These are phyloP conservation scores for Varanus salvator DNA, from an alignment of 2,113 vertebrate genomes.

Conservation along the genomic window DNA sequence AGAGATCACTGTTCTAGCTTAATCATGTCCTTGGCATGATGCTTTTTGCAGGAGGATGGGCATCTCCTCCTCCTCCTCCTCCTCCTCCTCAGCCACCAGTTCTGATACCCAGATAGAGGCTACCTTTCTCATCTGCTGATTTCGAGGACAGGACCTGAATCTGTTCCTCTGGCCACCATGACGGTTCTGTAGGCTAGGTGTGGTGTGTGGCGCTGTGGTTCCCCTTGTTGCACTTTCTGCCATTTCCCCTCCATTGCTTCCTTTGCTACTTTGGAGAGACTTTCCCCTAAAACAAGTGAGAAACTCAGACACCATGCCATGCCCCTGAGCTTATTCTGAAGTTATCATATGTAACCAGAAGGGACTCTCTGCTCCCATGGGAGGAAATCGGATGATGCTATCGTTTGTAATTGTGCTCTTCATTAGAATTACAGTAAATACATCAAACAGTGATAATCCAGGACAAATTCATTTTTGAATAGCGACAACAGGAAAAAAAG, in stretches of 20 bases:
- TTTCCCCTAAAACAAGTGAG: background rate
- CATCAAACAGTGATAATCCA: conserved; percentile 8
- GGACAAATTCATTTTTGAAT: conserved; percentile 7
- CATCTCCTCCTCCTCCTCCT: too few species aligned
- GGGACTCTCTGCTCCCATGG: background rate
- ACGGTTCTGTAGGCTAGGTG: background rate
- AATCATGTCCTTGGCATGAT: background rate
- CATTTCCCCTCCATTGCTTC: background rate
- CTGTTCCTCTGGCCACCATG: background rate
- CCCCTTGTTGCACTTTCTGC: background rate
- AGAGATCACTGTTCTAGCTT: background rate
- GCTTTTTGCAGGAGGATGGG: background rate
- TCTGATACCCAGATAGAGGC: background rate
- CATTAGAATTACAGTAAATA: background rate
- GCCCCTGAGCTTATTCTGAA: background rate
- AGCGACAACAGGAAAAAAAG: background rate
- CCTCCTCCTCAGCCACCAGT: background rate
- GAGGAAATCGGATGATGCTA: conserved; percentile 2
- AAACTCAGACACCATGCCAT: background rate
- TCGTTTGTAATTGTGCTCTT: background rate
- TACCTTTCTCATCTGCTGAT: background rate
- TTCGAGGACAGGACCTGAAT: background rate
- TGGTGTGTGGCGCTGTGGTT: too few species aligned
- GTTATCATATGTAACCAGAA: background rate
- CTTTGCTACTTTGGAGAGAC: background rate